Conservation (phyloP, 2,888 invertebrate genomes). For the Microctonus aethiopoides region DNA sequence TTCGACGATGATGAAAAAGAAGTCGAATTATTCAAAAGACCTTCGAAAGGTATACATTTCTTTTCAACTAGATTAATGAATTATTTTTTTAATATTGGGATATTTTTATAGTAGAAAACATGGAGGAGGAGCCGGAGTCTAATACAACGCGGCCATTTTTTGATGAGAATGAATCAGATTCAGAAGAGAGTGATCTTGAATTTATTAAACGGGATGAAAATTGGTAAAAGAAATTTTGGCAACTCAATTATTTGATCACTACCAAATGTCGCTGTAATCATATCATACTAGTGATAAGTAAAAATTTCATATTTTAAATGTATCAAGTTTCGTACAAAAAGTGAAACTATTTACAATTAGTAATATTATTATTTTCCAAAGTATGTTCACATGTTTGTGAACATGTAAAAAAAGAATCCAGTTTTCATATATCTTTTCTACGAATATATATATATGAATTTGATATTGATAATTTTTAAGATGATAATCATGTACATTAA, state of each 20-base stretch:
- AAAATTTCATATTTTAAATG: no score
- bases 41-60: constrained; percentile 36
- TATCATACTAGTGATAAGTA: neutral
- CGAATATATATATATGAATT: neutral
- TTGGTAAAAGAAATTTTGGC: neutral
- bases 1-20: constrained; percentile 70
- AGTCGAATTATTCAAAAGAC: constrained; percentile 68
- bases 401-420: neutral
- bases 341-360: neutral
- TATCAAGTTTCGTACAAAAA: neutral
- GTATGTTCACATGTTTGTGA: neutral
- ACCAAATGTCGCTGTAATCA: neutral
- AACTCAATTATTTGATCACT: neutral
- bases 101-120: neutral
- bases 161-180: neutral
- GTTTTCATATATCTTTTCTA: neutral
- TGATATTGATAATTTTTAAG: neutral
- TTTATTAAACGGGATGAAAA: neutral
- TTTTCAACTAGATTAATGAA: neutral
- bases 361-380: neutral
- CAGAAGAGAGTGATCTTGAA: neutral
- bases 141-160: neutral
- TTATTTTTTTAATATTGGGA: neutral
- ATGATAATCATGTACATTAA: neutral
- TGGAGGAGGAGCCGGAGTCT: neutral